These are phyloP conservation scores for Mustelus asterias DNA, from an alignment of 2,113 vertebrate genomes.

Conservation along the genomic window DNA sequence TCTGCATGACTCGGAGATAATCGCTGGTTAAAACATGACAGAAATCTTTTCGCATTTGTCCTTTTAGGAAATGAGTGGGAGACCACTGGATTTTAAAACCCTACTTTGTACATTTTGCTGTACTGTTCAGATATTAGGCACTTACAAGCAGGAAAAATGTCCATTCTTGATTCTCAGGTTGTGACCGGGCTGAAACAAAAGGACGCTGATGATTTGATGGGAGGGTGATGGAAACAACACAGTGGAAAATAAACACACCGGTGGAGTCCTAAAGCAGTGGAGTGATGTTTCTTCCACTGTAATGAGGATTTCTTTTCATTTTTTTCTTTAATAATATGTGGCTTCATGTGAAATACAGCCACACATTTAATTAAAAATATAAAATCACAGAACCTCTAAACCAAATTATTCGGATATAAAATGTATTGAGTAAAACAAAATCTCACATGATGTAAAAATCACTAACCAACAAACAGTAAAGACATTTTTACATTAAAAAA, in stretches of 20 bases:
- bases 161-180: neutral
- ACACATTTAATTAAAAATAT: neutral
- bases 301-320: neutral
- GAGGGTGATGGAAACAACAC: neutral
- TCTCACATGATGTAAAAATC: neutral
- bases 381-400: neutral
- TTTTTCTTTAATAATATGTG: neutral
- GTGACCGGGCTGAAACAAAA: neutral
- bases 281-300: neutral
- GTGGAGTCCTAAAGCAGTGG: neutral
- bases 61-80: neutral
- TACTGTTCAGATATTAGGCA: neutral
- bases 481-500: neutral
- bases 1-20: neutral
- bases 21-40: neutral
- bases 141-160: neutral
- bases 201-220: neutral
- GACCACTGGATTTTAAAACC: neutral
- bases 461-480: neutral
- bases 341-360: neutral
- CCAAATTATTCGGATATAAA: neutral
- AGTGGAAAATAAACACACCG: neutral
- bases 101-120: neutral
- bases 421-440: neutral
- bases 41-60: neutral